Evolutionary conservation across 64 coral and sea anemone genomes (phyloP).

Genomic region (Acropora tenuis): DNA sequence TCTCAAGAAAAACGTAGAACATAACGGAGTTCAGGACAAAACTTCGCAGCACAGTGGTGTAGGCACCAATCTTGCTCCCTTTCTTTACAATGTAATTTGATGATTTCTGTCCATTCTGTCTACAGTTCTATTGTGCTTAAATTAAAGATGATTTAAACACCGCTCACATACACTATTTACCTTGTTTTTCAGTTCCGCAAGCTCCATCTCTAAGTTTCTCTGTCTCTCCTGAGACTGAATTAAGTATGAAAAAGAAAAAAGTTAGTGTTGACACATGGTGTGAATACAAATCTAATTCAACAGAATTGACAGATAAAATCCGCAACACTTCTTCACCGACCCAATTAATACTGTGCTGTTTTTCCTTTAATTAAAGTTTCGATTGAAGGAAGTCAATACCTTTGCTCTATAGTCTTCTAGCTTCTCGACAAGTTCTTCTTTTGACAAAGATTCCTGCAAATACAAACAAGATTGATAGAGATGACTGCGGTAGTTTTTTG

Average conservation of each 20-base stretch:
- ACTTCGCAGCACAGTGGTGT: too few relatives aligned
- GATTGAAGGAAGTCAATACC: neutral
- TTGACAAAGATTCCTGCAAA: slow-evolving; percentile 42
- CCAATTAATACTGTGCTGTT: neutral
- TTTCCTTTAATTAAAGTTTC: too few relatives aligned
- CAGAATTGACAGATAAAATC: neutral
- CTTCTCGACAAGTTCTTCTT: slow-evolving; percentile 61
- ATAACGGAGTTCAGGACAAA: too few relatives aligned
- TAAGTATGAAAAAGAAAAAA: neutral
- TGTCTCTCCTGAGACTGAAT: slow-evolving; percentile 29
- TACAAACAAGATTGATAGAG: neutral
- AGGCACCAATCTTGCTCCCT: too few relatives aligned
- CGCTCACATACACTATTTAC: neutral
- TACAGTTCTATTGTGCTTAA: too few relatives aligned
- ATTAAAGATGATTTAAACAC: too few relatives aligned
- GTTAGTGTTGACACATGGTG: neutral
- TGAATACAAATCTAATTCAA: too few relatives aligned
- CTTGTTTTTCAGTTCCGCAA: slow-evolving; percentile 78
- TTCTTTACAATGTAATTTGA: too few relatives aligned
- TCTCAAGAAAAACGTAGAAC: too few relatives aligned
- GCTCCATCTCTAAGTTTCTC: slow-evolving; percentile 60
- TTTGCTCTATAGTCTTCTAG: slow-evolving; percentile 67
- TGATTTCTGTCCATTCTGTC: too few relatives aligned
- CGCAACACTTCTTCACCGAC: neutral
- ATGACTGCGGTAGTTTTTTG: neutral